These are phyloP conservation scores for Calliphora vomitoria DNA, from an alignment of 2,888 invertebrate genomes.

Conservation along the genomic window DNA sequence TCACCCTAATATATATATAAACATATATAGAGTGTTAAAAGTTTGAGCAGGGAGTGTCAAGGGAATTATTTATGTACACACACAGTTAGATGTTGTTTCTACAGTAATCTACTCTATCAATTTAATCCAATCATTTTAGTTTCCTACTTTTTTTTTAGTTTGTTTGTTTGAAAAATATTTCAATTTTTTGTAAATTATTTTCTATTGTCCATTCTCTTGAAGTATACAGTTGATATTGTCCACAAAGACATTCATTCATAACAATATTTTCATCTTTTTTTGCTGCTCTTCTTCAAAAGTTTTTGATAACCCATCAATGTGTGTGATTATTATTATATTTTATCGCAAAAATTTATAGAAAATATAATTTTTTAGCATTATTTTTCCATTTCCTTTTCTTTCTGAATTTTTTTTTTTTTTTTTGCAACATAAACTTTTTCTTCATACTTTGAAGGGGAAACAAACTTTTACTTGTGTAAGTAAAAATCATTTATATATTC, in stretches of 20 bases:
- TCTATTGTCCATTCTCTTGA: background rate
- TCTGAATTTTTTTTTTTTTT: background rate
- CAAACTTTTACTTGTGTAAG: slow-evolving; percentile 23
- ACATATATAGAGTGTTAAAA: background rate
- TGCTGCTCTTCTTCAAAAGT: background rate
- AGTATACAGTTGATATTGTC: slow-evolving; percentile 38
- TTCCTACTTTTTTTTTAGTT: background rate
- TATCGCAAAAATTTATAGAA: slow-evolving; percentile 15
- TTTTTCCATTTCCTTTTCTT: slow-evolving; percentile 14
- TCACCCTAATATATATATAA: background rate
- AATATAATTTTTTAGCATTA: background rate
- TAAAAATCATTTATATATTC: slow-evolving; percentile 1
- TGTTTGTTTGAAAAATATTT: background rate
- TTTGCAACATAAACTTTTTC: background rate
- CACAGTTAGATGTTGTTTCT: background rate
- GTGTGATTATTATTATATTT: slow-evolving; percentile 27
- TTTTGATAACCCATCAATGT: slow-evolving; percentile 23
- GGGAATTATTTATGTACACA: slow-evolving; percentile 6
- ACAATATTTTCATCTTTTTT: slow-evolving; percentile 1
- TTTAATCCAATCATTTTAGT: slow-evolving; percentile 45
- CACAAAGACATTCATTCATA: slow-evolving; percentile 36
- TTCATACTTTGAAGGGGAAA: background rate
- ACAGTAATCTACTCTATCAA: slow-evolving; percentile 36
- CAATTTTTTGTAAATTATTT: background rate
- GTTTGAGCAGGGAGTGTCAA: background rate